Conservation (phyloP, 1,140 invertebrate species). For the Lithobius niger region DNA sequence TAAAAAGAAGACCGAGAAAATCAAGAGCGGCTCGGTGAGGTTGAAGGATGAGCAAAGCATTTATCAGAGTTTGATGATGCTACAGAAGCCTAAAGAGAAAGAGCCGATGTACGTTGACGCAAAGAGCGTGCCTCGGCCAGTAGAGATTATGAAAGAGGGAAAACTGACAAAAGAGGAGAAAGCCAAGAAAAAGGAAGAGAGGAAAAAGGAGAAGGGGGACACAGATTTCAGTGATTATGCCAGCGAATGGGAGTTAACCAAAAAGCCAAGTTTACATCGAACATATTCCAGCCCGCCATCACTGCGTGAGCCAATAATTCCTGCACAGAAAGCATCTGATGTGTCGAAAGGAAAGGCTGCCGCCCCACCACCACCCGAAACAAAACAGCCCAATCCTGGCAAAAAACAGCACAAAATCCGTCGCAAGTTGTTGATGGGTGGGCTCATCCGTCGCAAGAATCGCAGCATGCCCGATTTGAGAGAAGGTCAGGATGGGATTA, state of each 20-base stretch:
- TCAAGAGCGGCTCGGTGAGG: neutral
- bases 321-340: neutral
- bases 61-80: constrained; percentile 4
- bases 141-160: neutral
- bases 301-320: neutral
- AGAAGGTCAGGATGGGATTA: constrained; percentile 40
- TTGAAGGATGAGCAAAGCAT: neutral
- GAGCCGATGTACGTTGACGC: neutral
- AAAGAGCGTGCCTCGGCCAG: neutral
- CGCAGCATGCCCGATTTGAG: constrained; percentile 80
- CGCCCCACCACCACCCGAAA: too few relatives aligned
- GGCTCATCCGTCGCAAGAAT: constrained; percentile 73
- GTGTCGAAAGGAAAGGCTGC: constrained; percentile 42
- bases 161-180: too few relatives aligned
- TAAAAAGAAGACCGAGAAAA: constrained; percentile 16
- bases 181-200: constrained; percentile 43
- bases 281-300: constrained; percentile 18
- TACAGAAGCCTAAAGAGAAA: neutral
- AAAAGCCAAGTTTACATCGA: constrained; percentile 16
- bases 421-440: constrained; percentile 74
- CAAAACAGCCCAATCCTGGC: constrained; percentile 31
- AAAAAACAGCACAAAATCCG: constrained; percentile 85
- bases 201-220: constrained; percentile 15
- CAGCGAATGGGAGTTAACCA: constrained; percentile 21
- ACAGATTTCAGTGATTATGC: constrained; percentile 21